These are phyloP conservation scores for Colletes latitarsis DNA, from an alignment of 1,140 invertebrate species.

Conservation along the genomic window DNA sequence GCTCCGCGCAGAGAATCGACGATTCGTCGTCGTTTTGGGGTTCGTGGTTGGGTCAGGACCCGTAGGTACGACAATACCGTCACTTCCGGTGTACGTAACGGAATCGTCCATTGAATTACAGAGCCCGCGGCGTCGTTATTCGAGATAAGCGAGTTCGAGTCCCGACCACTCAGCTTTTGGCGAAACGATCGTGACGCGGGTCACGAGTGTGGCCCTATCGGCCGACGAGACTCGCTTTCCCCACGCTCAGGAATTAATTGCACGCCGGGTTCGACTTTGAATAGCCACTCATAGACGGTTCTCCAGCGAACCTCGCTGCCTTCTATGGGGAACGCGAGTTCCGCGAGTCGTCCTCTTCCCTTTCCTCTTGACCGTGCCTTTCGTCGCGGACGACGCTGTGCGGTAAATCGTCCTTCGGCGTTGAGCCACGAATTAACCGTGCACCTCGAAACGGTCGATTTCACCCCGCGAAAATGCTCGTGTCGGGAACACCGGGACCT, in stretches of 20 bases:
- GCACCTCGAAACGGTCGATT: not conserved
- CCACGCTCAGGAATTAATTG: constrained; percentile 71
- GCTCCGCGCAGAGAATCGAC: constrained; percentile 16
- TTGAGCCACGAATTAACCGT: not conserved
- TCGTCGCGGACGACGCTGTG: not conserved
- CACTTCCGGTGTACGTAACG: constrained; percentile 43
- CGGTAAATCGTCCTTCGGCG: not conserved
- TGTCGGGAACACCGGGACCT: not conserved
- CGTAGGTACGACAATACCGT: constrained; percentile 49
- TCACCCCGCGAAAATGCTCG: not conserved
- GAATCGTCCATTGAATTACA: constrained; percentile 55
- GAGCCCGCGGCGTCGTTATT: constrained; percentile 36
- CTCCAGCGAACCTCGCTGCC: constrained; percentile 22
- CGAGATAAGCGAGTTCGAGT: constrained; percentile 51
- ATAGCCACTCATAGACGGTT: constrained; percentile 61
- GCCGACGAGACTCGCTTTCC: constrained; percentile 53
- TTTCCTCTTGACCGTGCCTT: not conserved
- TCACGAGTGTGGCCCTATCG: constrained; percentile 56
- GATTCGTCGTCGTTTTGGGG: constrained; percentile 4
- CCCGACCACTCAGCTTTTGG: constrained; percentile 58
- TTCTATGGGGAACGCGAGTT: constrained; percentile 17
- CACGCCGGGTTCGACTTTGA: constrained; percentile 69
- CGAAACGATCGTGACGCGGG: constrained; percentile 49
- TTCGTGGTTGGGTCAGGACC: not conserved
- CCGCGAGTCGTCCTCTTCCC: not conserved